Base-by-base conservation (phyloP, 2,797 vertebrate genomes). In the Protonibea diacanthus region DNA sequence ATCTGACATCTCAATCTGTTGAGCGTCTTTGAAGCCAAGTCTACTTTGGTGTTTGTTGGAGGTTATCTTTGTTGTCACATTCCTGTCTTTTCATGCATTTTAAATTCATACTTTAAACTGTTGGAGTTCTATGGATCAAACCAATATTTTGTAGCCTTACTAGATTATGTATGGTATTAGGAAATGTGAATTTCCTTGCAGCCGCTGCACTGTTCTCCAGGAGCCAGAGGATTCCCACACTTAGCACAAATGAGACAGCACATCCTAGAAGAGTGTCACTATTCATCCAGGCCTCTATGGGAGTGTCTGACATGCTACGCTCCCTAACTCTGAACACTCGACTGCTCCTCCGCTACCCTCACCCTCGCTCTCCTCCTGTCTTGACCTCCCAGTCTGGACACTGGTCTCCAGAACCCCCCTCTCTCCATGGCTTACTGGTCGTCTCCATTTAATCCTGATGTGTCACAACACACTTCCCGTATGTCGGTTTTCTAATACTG, bases 1-100 rank as follows among this genome's bases (percentile, higher is more conserved):
- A 92, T 92, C 90, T 88, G 90, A 91, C 91, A 86, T 90, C 86
- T 91, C 91, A 91, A 92, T 93, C 90, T 89, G 90, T 88, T 83
- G 86, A 88, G 82, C 64, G 45, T 88, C 90, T 93, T 89, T 92
- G 91, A 88, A 91, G 86, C 82, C 77, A 82, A 85, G 83, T 85
- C 75, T 80, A 70, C 87, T 83, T 79, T 74, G 68, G 57, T 81
- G 85, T 88, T 82, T 86, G 82, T 86, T 76, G 59, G 81, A 89
- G 79, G 64, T 88, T 76, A 60, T 79, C 85, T 75, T 75, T 85
- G 85, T 89, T 87, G 88, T 80, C 84, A 88, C 85, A 86, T 89
- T 84, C 74, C 83, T 90, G 70, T 83, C 81, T 81, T 77, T 84
- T 66, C 25, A 11, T 52, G 58, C 62, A 72, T 77, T 59, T 58